Percentiles rank a stretch among this genome's conserved stretches.
phyloP scores from a whole-genome alignment of 2,888 invertebrate species.

The Mycalesis mineus region DNA sequence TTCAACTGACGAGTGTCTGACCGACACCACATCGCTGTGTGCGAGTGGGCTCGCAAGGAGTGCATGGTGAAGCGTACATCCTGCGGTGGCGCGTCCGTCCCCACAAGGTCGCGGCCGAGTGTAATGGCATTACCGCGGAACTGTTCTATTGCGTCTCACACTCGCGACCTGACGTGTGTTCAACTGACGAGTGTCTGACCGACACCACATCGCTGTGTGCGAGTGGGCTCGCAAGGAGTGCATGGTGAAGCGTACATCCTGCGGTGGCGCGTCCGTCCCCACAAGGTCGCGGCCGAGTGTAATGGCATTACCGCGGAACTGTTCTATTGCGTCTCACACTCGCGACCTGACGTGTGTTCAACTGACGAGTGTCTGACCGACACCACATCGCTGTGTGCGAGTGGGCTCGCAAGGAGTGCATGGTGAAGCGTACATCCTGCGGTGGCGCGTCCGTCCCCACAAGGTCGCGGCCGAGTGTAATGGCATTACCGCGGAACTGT shows the following conservation, averaged over 20 bases:
- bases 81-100: constrained; percentile 31
- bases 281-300: constrained; percentile 33
- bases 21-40: constrained; percentile 28
- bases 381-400: constrained; percentile 29
- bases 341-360: too few species aligned
- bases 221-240: constrained; percentile 35
- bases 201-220: constrained; percentile 29
- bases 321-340: too few species aligned
- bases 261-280: constrained; percentile 26
- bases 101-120: constrained; percentile 33
- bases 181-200: too few species aligned
- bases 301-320: constrained; percentile 20
- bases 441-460: constrained; percentile 27
- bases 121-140: constrained; percentile 21
- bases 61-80: constrained; percentile 37
- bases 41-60: constrained; percentile 35
- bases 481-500: constrained; percentile 19
- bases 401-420: constrained; percentile 34
- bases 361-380: too few species aligned
- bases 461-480: constrained; percentile 32
- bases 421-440: constrained; percentile 39
- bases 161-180: too few species aligned
- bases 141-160: too few species aligned
- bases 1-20: too few species aligned
- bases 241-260: constrained; percentile 39